Percentiles rank a stretch among this genome's conserved stretches.
Evolutionary conservation across 2,797 vertebrate genomes (phyloP).

Genomic region (Myiotriccus ornatus): DNA sequence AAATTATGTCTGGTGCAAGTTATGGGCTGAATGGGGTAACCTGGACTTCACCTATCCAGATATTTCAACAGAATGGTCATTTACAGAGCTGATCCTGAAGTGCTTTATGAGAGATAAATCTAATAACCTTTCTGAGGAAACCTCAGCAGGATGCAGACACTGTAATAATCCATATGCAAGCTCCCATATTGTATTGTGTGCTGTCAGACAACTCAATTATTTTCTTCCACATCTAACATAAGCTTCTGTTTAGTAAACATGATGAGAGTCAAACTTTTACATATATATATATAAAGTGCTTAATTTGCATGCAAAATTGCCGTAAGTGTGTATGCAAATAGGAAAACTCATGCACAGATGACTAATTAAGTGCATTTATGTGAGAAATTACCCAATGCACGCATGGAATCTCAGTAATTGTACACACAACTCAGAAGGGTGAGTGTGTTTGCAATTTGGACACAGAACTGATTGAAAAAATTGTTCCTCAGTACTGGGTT

Average conservation of each 20-base stretch:
- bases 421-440: constrained; percentile 44
- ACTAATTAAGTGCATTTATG: constrained; percentile 71
- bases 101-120: constrained; percentile 32
- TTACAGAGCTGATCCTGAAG: constrained; percentile 31
- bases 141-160: background rate
- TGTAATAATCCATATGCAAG: background rate
- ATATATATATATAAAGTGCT: constrained; percentile 54
- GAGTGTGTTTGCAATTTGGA: constrained; percentile 54
- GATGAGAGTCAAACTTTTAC: constrained; percentile 55
- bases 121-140: constrained; percentile 30
- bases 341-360: constrained; percentile 58
- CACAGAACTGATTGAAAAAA: constrained; percentile 50
- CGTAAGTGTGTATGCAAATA: constrained; percentile 65
- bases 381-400: constrained; percentile 61
- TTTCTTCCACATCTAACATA: constrained; percentile 18
- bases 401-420: constrained; percentile 56
- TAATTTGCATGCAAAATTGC: constrained; percentile 68
- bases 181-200: background rate
- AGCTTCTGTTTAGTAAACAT: constrained; percentile 40
- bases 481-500: background rate
- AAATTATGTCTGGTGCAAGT: background rate
- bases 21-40: background rate
- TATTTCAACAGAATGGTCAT: background rate
- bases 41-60: background rate
- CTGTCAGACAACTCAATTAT: constrained; percentile 33